Base-by-base conservation (phyloP, 1,140 invertebrate species). In the Nephotettix cincticeps region DNA sequence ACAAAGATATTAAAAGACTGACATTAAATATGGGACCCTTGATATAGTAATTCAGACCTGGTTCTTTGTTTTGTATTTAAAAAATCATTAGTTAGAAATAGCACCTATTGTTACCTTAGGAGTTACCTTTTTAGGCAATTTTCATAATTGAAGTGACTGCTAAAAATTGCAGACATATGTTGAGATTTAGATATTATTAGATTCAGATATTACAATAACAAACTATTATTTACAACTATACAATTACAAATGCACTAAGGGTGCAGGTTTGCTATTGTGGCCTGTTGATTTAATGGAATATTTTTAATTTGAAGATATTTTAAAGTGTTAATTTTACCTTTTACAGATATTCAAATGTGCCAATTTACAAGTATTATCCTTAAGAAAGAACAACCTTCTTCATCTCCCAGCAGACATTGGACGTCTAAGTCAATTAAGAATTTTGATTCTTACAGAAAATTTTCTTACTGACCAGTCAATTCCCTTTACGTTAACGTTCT, bases 361-460 rank as follows among this genome's bases (percentile, higher is more conserved):
- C 73, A 79, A 70, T 71, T 51, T 77, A 30, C 69, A 73, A 68
- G 66, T 76, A 23, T 67, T 85, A 64, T 84, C 83, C 4, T 72
- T 85, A 23, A 84, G 83, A 73, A 81, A 80, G 70, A 85, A 85
- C 75, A 80, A 80, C 64, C 75, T 85, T 56, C 79, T 81, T 21
- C 67, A 73, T 14, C 72, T 85, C 54, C 84, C 84, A 3, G 74
- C 82, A 45, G 82, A 84, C 65, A 82, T 85, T 45, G 84, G 84
- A 4, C 77, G 81, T 21, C 77, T 85, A 69, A 68, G 77, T 30
- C 79, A 80, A 19, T 76, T 85, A 11, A 79, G 84, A 76, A 79
- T 80, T 68, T 76, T 85, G n/a, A 79, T 79, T 14, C 76, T 85
- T 21, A 84, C 84, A 40, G 83, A 84, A 70, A 85, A 85, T 71